Percentiles rank a stretch among this genome's conserved stretches.
Evolutionary conservation across 2,888 invertebrate genomes (phyloP).

Genomic region (Blomia tropicalis): DNA sequence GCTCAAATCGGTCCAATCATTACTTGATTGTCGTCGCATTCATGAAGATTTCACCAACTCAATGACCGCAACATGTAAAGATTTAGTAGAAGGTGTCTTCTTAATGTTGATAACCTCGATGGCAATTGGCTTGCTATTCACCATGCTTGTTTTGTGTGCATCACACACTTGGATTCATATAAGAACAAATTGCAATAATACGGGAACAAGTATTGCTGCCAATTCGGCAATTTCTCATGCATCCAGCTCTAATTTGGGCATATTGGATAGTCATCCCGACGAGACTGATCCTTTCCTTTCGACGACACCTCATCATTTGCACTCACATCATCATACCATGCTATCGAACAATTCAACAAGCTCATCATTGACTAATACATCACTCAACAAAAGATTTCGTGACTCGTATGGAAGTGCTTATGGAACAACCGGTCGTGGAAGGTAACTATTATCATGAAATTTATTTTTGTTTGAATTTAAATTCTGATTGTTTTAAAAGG

Average conservation of each 20-base stretch:
- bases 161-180: conserved; percentile 95
- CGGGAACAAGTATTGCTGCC: neutral
- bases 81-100: conserved; percentile 57
- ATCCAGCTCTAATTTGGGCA: neutral
- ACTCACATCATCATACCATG: conserved; percentile 9
- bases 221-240: neutral
- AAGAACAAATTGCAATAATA: conserved; percentile 37
- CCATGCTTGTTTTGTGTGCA: conserved; percentile 79
- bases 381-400: conserved; percentile 17
- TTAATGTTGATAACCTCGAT: conserved; percentile 72
- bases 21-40: conserved; percentile 65
- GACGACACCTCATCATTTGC: conserved; percentile 8
- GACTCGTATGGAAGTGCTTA: conserved; percentile 20
- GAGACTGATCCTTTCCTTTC: conserved; percentile 26
- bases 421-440: conserved; percentile 20
- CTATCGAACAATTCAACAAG: conserved; percentile 24
- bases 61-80: conserved; percentile 63
- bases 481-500: conserved; percentile 18
- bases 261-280: conserved; percentile 17
- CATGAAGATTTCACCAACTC: conserved; percentile 66
- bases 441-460: conserved; percentile 12
- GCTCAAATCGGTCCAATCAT: conserved; percentile 42
- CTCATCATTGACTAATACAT: conserved; percentile 23
- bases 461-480: neutral
- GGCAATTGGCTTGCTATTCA: conserved; percentile 70